A percentile compares a stretch with the other conserved stretches of the same genome.
These are phyloP conservation scores for Zeuzera pyrina DNA, from an alignment of 2,888 invertebrate genomes.

Conservation along the genomic window DNA sequence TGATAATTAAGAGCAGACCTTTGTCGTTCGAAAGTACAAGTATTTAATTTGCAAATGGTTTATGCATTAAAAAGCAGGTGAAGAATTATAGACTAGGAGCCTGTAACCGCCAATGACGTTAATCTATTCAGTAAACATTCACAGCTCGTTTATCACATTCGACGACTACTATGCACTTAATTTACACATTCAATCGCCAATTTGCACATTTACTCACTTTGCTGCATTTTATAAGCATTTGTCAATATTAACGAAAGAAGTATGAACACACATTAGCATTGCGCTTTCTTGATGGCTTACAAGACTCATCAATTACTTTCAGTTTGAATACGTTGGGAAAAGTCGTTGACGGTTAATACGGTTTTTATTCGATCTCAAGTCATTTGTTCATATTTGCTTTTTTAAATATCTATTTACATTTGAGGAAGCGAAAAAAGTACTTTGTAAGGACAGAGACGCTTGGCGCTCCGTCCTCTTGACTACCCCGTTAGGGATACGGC, in stretches of 20 bases:
- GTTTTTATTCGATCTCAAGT: too few relatives aligned
- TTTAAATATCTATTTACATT: too few relatives aligned
- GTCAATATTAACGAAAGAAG: conserved; percentile 33
- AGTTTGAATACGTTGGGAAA: too few relatives aligned
- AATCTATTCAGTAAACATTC: conserved; percentile 40
- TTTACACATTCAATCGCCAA: conserved; percentile 48
- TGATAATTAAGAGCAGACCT: conserved; percentile 4
- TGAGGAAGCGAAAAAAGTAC: too few relatives aligned
- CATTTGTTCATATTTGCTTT: too few relatives aligned
- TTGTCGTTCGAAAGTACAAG: conserved; percentile 15
- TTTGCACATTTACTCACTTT: conserved; percentile 22
- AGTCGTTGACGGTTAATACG: too few relatives aligned
- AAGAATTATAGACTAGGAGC: conserved; percentile 17
- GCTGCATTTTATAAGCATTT: conserved; percentile 48
- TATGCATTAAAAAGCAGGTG: conserved; percentile 35
- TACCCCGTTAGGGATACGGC: too few relatives aligned
- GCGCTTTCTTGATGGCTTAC: too few relatives aligned
- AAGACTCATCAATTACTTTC: too few relatives aligned
- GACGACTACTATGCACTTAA: conserved; percentile 46
- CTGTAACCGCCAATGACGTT: conserved; percentile 25
- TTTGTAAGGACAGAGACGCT: too few relatives aligned
- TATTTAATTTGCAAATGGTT: conserved; percentile 24
- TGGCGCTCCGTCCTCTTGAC: too few relatives aligned
- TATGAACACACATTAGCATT: too few relatives aligned
- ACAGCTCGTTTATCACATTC: conserved; percentile 43